phyloP scores from a whole-genome alignment of 2,888 invertebrate genomes.

The Oscheius sp. region DNA sequence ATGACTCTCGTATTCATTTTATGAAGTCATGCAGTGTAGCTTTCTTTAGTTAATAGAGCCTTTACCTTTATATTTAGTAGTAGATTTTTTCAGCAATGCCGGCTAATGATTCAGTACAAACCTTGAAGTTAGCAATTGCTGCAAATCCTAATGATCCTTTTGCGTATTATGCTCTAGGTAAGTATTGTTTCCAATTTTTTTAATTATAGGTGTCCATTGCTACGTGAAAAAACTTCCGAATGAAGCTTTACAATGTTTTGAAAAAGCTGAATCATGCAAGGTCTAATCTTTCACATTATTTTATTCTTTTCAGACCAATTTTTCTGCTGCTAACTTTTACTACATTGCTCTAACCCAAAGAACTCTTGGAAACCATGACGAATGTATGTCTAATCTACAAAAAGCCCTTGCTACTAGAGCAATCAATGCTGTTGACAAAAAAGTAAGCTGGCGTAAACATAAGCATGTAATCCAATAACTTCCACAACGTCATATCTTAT shows the following conservation, averaged over 20 bases:
- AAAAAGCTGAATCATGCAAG: constrained; percentile 36
- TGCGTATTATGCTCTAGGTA: constrained; percentile 40
- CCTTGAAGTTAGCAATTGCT: constrained; percentile 21
- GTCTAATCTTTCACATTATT: not conserved
- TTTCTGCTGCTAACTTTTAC: constrained; percentile 39
- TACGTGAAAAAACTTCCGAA: constrained; percentile 25
- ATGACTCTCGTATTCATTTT: too few species aligned
- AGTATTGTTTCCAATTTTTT: not conserved
- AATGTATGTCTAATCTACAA: constrained; percentile 22
- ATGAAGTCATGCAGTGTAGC: too few species aligned
- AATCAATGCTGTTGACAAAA: constrained; percentile 38
- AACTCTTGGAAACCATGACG: constrained; percentile 24
- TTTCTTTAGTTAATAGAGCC: not conserved
- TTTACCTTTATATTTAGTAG: not conserved
- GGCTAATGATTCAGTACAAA: constrained; percentile 13
- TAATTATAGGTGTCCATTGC: constrained; percentile 33
- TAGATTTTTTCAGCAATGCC: constrained; percentile 4
- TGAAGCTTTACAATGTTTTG: constrained; percentile 37
- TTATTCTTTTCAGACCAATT: constrained; percentile 21
- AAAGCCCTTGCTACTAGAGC: constrained; percentile 29
- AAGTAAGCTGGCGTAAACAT: constrained; percentile 21
- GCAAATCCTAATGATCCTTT: constrained; percentile 44
- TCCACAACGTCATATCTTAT: too few species aligned
- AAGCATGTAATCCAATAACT: not conserved
- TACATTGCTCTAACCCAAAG: constrained; percentile 33